These are phyloP conservation scores for Vireo griseus DNA, from an alignment of 2,797 vertebrate species.

Conservation along the genomic window DNA sequence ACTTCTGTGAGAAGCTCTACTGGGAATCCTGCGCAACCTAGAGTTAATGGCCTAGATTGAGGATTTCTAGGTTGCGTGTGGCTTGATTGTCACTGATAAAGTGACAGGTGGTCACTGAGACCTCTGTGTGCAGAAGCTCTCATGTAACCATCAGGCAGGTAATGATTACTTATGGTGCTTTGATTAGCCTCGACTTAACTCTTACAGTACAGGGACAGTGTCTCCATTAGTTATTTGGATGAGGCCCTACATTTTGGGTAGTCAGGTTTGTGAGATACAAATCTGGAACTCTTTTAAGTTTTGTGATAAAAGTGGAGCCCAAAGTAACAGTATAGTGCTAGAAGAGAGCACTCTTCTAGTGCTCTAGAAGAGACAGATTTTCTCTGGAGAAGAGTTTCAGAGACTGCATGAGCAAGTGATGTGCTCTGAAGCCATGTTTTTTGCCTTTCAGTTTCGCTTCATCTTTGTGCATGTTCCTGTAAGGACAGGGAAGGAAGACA, in stretches of 20 bases:
- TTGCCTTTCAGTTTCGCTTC: not conserved
- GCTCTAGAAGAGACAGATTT: not conserved
- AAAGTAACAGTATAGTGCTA: not conserved
- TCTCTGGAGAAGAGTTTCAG: not conserved
- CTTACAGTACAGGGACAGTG: too few relatives aligned
- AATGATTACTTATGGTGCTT: not conserved
- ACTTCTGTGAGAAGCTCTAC: not conserved
- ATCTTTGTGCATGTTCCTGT: not conserved
- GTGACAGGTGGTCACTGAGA: not conserved
- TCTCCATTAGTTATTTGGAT: not conserved
- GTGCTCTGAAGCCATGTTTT: not conserved
- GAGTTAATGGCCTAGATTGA: not conserved
- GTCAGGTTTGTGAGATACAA: not conserved
- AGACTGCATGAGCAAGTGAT: not conserved
- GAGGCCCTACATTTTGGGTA: not conserved
- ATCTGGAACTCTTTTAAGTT: not conserved
- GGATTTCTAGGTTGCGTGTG: rapidly evolving
- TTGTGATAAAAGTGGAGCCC: not conserved
- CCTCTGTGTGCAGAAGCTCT: not conserved
- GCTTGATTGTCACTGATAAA: not conserved
- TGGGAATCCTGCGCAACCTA: rapidly evolving
- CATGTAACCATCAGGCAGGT: not conserved
- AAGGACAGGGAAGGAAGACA: not conserved
- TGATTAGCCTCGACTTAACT: not conserved
- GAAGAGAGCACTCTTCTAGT: not conserved